Base-by-base conservation (phyloP, 2,888 invertebrate species). In the Branchinecta sandiegonensis region DNA sequence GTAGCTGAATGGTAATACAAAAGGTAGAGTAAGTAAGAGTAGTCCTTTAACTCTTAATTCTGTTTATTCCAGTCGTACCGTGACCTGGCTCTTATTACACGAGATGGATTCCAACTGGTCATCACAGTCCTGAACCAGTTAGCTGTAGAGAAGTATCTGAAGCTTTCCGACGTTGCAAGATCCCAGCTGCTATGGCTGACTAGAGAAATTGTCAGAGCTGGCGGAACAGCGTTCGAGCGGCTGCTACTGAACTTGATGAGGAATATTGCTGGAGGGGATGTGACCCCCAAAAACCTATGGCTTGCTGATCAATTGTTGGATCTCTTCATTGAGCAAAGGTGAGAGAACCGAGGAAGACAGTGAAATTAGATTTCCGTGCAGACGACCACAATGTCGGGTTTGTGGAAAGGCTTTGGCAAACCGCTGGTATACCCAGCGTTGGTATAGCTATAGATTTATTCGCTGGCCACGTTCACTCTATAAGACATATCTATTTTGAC, bases 261-360 rank as follows among this genome's bases (percentile, higher is more conserved):
- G 71, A 93, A 95, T 78, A 92, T 94, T 63, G 92, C 94, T 69
- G 95, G 95, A 70, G 96, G 96, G 71, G 96, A 96, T 79, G 84
- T 90, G 50, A 90, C 90, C 67, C 84, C 84, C 37, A 86, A 85
- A 77, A 93, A 96, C 80, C 83, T 96, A 73, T 87, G 85, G 80
- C 83, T 96, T 75, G 86, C 94, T 69, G 95, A 96, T 80, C 86
- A 88, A 75, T 83, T 96, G 74, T 81, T 96, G 75, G 94, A 95
- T 78, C 88, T 94, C 75, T 90, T 90, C 78, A 86, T 87, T 75
- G 94, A 95, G 76, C 88, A 90, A 78, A 76, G 79, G 79, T 78
- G 73, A 37, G 46, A 65, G 66, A 48, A 5, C 17, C 65, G 14
- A 66, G 66, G 6, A 17, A 5, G 14, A n/a, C n/a, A 14, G 56